Evolutionary conservation across 2,797 vertebrate species (phyloP), one percentile per base, ranked within the genome.

Genomic region (Alosa sapidissima): DNA sequence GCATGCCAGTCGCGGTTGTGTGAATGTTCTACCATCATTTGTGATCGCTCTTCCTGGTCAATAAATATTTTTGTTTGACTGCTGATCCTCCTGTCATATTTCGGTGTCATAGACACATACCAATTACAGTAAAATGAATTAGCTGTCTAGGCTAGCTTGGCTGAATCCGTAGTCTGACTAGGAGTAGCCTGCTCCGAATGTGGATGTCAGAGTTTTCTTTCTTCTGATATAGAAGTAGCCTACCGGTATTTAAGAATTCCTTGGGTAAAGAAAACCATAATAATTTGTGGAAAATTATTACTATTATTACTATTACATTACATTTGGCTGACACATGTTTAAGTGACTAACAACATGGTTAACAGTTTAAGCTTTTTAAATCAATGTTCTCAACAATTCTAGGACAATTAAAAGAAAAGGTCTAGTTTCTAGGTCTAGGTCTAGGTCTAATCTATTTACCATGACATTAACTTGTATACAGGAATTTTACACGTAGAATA

Each of bases 1-100:
- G 92, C 93, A 92, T 93, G 91, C 92, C 93, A 93, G 93, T 92
- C 28, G 91, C 92, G 93, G 93, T 92, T 92, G 90, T 92, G n/a
- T 55, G 65, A 82, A 82, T 84, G 83, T 93, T 91, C 90, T 91
- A 81, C 93, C 84, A 86, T 85, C 91, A 92, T 91, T 91, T 93
- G 93, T 94, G 91, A 92, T 93, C 90, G 91, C 91, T 94, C 89
- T 92, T 90, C 89, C 92, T 84, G 14, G 89, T 91, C 93, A 93
- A 92, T 92, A 93, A 94, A 94, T 86, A 89, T 92, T 93, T 94
- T 93, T 78, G 72, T 78, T 78, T 45, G 72, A 78, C 72, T 78
- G 41, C 36, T 78, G 36, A 21, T 41, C 41, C 36, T 47, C 41
- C 72, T 78, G 72, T 9, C 6, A 7, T 36, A n/a, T 78, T 78